Evolutionary conservation across 2,888 invertebrate species (phyloP).

Genomic region (Drosophila infuscata): DNA sequence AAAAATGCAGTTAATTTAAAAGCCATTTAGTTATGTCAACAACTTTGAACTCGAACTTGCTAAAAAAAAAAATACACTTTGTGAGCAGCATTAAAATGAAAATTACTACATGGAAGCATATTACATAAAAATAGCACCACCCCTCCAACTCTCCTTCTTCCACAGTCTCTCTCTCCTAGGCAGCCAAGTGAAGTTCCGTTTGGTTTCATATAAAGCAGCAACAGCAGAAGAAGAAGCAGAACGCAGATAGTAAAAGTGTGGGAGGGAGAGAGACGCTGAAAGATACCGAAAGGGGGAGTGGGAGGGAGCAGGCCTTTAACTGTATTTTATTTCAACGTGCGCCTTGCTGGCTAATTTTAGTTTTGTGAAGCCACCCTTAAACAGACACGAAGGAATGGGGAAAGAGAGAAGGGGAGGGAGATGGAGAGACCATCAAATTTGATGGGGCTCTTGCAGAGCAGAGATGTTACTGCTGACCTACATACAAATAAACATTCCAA

Average conservation of each 20-base stretch:
- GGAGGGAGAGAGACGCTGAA: not conserved
- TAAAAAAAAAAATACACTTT: slow-evolving; percentile 22
- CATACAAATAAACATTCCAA: slow-evolving; percentile 37
- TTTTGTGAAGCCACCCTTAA: slow-evolving; percentile 44
- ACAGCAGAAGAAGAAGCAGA: slow-evolving; percentile 1
- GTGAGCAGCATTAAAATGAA: slow-evolving; percentile 32
- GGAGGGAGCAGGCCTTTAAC: slow-evolving; percentile 26
- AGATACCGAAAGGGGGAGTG: not conserved
- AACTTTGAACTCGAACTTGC: slow-evolving; percentile 24
- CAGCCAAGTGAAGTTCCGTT: slow-evolving; percentile 30
- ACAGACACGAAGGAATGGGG: not conserved
- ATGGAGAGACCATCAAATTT: slow-evolving; percentile 55
- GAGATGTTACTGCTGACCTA: slow-evolving; percentile 65
- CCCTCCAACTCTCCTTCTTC: not conserved
- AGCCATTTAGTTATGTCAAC: slow-evolving; percentile 58
- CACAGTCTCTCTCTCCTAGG: not conserved
- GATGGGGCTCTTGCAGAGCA: slow-evolving; percentile 38
- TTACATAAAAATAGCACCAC: slow-evolving; percentile 51
- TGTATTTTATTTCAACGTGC: slow-evolving; percentile 34
- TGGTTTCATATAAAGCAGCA: slow-evolving; percentile 4
- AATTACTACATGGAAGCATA: slow-evolving; percentile 34
- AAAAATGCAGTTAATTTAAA: slow-evolving; percentile 32
- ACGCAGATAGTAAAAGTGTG: not conserved
- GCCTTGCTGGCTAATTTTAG: slow-evolving; percentile 57
- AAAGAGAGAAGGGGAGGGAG: not conserved